phyloP scores from a whole-genome alignment of 2,113 vertebrate genomes.

The Tamias sibiricus region DNA sequence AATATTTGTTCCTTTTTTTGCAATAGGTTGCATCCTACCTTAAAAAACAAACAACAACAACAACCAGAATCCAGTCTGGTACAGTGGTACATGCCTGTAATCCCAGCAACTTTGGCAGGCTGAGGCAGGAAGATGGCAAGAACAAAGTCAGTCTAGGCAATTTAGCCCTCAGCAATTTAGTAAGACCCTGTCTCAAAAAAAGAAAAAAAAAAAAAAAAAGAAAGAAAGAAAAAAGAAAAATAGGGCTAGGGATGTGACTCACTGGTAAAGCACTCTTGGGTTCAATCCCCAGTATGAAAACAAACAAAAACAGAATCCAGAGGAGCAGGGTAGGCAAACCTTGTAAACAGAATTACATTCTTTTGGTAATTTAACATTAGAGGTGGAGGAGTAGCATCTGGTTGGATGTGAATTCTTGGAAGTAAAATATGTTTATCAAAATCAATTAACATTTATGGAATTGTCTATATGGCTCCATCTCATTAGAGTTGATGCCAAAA shows the following conservation, averaged over 20 bases:
- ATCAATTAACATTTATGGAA: conserved; percentile 58
- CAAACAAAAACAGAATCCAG: background rate
- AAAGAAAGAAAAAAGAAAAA: no score
- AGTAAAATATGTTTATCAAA: conserved; percentile 60
- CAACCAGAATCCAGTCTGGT: no score
- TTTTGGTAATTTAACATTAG: conserved; percentile 6
- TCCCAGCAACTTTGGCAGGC: no score
- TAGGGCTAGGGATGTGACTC: no score
- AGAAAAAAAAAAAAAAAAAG: no score
- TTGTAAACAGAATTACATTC: background rate
- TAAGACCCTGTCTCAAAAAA: no score
- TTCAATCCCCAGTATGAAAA: no score
- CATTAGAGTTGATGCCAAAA: background rate
- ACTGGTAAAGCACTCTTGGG: no score
- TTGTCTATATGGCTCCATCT: background rate
- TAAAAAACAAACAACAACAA: background rate
- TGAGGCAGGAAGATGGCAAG: no score
- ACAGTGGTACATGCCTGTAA: no score
- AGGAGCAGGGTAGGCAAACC: background rate
- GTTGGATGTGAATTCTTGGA: conserved; percentile 42
- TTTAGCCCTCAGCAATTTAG: no score
- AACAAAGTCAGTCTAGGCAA: no score
- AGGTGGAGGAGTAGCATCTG: conserved; percentile 39
- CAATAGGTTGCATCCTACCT: background rate
- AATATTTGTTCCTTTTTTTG: conserved; percentile 10